These are phyloP conservation scores for Hyposmocoma kahamanoa DNA, from an alignment of 1,140 invertebrate genomes.

Conservation along the genomic window DNA sequence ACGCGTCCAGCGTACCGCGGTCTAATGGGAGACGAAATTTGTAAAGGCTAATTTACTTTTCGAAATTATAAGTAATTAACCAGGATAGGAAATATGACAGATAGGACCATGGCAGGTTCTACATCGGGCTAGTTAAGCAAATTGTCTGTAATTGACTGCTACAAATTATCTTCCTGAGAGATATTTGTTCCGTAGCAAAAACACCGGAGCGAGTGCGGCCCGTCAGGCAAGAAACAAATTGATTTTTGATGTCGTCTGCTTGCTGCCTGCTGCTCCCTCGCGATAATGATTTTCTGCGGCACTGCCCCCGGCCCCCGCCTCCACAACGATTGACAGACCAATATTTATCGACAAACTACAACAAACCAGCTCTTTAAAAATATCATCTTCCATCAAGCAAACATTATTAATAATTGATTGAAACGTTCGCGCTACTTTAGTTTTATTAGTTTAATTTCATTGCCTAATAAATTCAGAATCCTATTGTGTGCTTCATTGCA, in stretches of 20 bases:
- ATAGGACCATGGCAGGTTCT: background rate
- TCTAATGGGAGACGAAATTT: too few species aligned
- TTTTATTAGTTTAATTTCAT: too few species aligned
- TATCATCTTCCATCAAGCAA: constrained; percentile 23
- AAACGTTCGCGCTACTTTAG: too few species aligned
- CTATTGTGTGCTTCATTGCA: too few species aligned
- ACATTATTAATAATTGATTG: constrained; percentile 33
- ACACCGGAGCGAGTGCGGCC: constrained; percentile 19
- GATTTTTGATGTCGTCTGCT: constrained; percentile 56
- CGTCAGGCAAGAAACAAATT: constrained; percentile 52
- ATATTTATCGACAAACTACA: constrained; percentile 35
- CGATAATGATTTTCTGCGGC: constrained; percentile 39
- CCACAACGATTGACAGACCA: constrained; percentile 31
- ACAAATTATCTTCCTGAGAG: constrained; percentile 28
- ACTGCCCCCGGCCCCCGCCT: background rate
- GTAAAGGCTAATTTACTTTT: background rate
- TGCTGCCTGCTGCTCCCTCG: too few species aligned
- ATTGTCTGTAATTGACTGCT: constrained; percentile 27
- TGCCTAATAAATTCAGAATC: too few species aligned
- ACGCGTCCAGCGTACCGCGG: too few species aligned
- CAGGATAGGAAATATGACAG: background rate
- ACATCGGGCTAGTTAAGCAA: constrained; percentile 18
- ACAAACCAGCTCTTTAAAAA: constrained; percentile 27
- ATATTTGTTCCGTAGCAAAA: constrained; percentile 36
- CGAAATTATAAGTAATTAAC: background rate